Conservation (phyloP, 1,140 invertebrate genomes). For the Hormaphis cornu region DNA sequence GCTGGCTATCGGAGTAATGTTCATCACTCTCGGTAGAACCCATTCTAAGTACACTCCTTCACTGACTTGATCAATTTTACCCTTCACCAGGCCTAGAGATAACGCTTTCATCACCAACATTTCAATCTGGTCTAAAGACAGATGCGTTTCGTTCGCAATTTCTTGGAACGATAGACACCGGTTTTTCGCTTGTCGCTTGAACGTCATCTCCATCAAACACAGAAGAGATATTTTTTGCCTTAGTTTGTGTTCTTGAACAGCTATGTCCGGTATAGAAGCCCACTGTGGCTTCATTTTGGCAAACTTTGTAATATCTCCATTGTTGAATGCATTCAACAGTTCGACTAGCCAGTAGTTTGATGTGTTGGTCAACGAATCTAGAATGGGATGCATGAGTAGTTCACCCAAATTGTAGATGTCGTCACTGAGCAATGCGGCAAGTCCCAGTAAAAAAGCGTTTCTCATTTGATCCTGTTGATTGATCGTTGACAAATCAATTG, state of each 20-base stretch:
- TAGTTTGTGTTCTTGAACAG: constrained; percentile 71
- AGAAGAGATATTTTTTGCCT: constrained; percentile 88
- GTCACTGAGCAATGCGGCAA: constrained; percentile 89
- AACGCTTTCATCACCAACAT: constrained; percentile 96
- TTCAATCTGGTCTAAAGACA: constrained; percentile 81
- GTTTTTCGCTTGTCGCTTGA: constrained; percentile 54
- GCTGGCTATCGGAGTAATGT: constrained; percentile 55
- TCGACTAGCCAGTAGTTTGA: constrained; percentile 82
- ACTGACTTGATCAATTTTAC: constrained; percentile 90
- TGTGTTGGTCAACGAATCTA: constrained; percentile 73
- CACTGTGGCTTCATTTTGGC: constrained; percentile 71
- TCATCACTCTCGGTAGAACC: constrained; percentile 86
- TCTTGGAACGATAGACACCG: constrained; percentile 81
- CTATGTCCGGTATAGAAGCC: constrained; percentile 76
- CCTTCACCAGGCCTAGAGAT: constrained; percentile 85
- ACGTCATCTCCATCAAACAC: constrained; percentile 91
- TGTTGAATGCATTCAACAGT: constrained; percentile 84
- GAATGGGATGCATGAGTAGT: constrained; percentile 85
- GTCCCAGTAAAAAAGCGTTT: constrained; percentile 80
- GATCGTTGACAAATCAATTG: constrained; percentile 65
- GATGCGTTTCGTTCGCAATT: constrained; percentile 74
- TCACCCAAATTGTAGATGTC: constrained; percentile 97
- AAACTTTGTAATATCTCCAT: constrained; percentile 77
- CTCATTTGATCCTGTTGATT: constrained; percentile 60
- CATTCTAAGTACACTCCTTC: constrained; percentile 72